These are phyloP conservation scores for Pemphigus obesinymphae DNA, from an alignment of 1,140 invertebrate species.

Conservation along the genomic window DNA sequence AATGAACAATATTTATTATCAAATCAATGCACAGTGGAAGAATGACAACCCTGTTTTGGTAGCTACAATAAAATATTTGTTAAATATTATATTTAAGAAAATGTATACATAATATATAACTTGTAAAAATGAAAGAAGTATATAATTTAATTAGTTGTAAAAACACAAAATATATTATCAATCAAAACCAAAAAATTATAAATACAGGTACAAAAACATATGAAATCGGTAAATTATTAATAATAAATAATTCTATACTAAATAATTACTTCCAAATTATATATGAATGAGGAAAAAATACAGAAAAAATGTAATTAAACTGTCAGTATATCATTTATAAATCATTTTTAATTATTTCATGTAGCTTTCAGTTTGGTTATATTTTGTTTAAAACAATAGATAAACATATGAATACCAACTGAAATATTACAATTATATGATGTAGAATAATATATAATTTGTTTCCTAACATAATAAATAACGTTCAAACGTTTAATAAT, in stretches of 20 bases:
- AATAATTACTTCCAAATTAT: not conserved
- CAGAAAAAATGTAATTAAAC: not conserved
- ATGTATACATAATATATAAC: too few species aligned
- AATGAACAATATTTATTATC: conserved; percentile 3
- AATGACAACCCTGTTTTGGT: not conserved
- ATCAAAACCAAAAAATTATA: too few species aligned
- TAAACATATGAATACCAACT: not conserved
- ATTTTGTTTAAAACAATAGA: not conserved
- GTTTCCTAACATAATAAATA: not conserved
- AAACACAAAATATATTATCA: too few species aligned
- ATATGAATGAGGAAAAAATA: not conserved
- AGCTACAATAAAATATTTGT: not conserved
- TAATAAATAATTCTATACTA: not conserved
- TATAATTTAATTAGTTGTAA: too few species aligned
- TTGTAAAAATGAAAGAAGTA: too few species aligned
- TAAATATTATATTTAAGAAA: not conserved
- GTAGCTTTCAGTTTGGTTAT: not conserved
- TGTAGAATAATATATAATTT: not conserved
- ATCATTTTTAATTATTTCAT: not conserved
- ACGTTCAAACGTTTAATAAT: not conserved
- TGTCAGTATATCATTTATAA: not conserved
- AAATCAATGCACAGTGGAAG: conserved; percentile 19
- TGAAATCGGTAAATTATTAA: not conserved
- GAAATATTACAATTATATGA: not conserved
- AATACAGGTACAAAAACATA: not conserved